Conservation (phyloP, 2,797 vertebrate species). For the Lepidocolaptes lacrymiger region DNA sequence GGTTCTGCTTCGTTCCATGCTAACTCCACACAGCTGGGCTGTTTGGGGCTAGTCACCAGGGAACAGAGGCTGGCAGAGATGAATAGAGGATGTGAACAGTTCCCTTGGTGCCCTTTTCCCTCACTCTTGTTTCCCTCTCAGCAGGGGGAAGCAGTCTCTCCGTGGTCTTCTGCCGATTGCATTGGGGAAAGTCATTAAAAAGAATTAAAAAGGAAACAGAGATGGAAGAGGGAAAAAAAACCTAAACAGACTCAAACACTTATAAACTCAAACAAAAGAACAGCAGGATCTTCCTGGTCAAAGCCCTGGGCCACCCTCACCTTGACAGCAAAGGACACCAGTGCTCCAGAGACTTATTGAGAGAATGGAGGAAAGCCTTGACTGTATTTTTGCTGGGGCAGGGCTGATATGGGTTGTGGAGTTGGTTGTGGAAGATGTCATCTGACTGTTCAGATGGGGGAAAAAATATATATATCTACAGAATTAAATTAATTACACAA, state of each 20-base stretch:
- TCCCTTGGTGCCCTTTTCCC: conserved; percentile 74
- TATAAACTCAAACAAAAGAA: conserved; percentile 63
- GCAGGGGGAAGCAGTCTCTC: conserved; percentile 68
- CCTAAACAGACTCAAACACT: conserved; percentile 25
- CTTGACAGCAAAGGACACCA: background rate
- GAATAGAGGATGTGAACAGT: conserved; percentile 62
- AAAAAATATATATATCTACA: background rate
- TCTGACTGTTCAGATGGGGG: background rate
- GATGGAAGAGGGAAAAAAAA: background rate
- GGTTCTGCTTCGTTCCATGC: conserved; percentile 33
- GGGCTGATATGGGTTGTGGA: background rate
- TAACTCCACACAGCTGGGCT: conserved; percentile 35
- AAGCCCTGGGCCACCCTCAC: background rate
- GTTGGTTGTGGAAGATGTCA: background rate
- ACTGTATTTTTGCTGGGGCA: background rate
- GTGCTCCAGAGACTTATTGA: background rate
- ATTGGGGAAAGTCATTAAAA: conserved; percentile 66
- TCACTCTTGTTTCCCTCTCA: conserved; percentile 75
- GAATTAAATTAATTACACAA: background rate
- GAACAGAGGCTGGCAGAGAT: conserved; percentile 60
- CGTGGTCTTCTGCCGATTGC: conserved; percentile 59
- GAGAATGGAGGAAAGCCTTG: background rate
- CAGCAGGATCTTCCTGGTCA: conserved; percentile 18
- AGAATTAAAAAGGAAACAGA: conserved; percentile 68
- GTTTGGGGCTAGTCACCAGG: conserved; percentile 39